Evolutionary conservation across 2,888 invertebrate species (phyloP).

Genomic region (Ophion ventricosus): DNA sequence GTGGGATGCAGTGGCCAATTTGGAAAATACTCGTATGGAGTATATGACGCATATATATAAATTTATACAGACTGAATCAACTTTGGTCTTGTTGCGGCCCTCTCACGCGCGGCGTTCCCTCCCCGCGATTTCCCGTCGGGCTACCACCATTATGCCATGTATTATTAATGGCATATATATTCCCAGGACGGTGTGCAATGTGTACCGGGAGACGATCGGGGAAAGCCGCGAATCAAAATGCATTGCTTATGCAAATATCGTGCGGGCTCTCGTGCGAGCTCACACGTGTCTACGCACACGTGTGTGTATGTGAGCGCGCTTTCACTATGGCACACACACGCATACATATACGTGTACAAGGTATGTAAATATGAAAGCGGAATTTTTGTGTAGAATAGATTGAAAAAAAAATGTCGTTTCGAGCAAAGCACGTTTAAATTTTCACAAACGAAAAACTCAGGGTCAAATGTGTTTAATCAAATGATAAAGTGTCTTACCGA

Average conservation of each 20-base stretch:
- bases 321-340: background rate
- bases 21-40: background rate
- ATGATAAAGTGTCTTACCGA: too few species aligned
- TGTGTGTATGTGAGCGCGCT: background rate
- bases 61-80: slow-evolving; percentile 21
- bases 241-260: slow-evolving; percentile 83
- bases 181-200: slow-evolving; percentile 74
- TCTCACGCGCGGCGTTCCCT: slow-evolving; percentile 23
- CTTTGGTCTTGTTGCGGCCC: slow-evolving; percentile 40
- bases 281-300: background rate
- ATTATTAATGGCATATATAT: slow-evolving; percentile 80
- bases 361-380: too few species aligned
- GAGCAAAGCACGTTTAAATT: too few species aligned
- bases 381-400: too few species aligned
- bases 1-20: background rate
- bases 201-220: slow-evolving; percentile 59
- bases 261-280: slow-evolving; percentile 22
- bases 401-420: too few species aligned
- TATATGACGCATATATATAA: background rate
- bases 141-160: slow-evolving; percentile 79
- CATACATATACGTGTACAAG: too few species aligned
- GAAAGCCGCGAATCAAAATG: slow-evolving; percentile 80
- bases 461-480: too few species aligned
- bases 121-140: slow-evolving; percentile 57
- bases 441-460: too few species aligned